Conservation (phyloP, 2,888 invertebrate species). For the Dorcus parallelipipedus region DNA sequence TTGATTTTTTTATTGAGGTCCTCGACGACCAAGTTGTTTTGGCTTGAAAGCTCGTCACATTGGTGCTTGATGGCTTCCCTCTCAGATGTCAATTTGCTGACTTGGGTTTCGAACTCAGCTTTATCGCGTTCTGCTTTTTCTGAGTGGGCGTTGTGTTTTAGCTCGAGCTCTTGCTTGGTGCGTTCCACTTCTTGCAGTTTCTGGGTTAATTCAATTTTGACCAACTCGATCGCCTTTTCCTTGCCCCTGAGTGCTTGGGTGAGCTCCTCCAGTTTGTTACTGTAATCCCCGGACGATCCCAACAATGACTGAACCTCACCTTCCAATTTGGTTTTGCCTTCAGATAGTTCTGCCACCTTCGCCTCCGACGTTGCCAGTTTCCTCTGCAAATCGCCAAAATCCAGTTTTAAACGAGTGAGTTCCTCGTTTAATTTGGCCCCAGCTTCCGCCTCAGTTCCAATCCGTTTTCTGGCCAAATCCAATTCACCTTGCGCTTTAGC, state of each 20-base stretch:
- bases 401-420: slow-evolving; percentile 52
- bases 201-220: slow-evolving; percentile 29
- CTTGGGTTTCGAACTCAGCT: slow-evolving; percentile 44
- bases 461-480: slow-evolving; percentile 23
- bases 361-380: slow-evolving; percentile 53
- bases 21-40: slow-evolving; percentile 42
- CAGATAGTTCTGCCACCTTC: slow-evolving; percentile 53
- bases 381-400: slow-evolving; percentile 57
- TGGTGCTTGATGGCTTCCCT: slow-evolving; percentile 45
- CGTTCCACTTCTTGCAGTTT: slow-evolving; percentile 34
- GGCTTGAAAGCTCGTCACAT: slow-evolving; percentile 42
- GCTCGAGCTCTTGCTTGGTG: slow-evolving; percentile 27
- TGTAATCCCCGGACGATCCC: slow-evolving; percentile 33
- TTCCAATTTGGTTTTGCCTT: slow-evolving; percentile 57
- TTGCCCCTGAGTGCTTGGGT: slow-evolving; percentile 33
- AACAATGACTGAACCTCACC: slow-evolving; percentile 50
- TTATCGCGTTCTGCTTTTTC: slow-evolving; percentile 39
- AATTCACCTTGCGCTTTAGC: slow-evolving; percentile 31
- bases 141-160: slow-evolving; percentile 25
- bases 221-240: slow-evolving; percentile 27
- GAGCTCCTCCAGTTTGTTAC: slow-evolving; percentile 33
- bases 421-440: slow-evolving; percentile 25
- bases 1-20: slow-evolving; percentile 26
- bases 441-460: slow-evolving; percentile 24
- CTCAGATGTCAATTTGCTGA: slow-evolving; percentile 35